A percentile compares a stretch with the other conserved stretches of the same genome.
phyloP scores from a whole-genome alignment of 2,888 invertebrate species.

The Branchellion lobata region DNA sequence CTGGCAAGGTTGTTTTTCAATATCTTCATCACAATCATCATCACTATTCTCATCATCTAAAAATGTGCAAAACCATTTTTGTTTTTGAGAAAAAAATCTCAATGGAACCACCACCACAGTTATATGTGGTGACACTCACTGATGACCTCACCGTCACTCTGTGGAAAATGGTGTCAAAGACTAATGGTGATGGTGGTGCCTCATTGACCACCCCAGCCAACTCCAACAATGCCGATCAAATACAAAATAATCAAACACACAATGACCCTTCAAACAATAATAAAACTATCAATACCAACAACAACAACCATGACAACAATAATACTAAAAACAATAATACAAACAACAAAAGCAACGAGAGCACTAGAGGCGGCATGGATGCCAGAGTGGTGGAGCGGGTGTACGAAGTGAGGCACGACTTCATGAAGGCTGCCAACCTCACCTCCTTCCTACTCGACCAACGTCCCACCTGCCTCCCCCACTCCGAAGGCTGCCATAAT shows the following conservation, averaged over 20 bases:
- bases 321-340: neutral
- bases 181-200: neutral
- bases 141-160: neutral
- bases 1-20: conserved; percentile 23
- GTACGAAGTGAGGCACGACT: neutral
- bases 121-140: neutral
- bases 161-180: neutral
- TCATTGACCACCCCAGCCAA: neutral
- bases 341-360: neutral
- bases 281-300: neutral
- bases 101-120: neutral
- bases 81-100: too few relatives aligned
- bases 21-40: neutral
- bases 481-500: neutral
- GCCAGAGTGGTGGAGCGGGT: neutral
- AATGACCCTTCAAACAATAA: neutral
- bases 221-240: neutral
- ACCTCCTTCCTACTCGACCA: neutral
- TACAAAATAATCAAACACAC: neutral
- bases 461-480: neutral
- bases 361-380: neutral
- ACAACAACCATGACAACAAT: conserved; percentile 4
- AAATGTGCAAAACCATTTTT: neutral
- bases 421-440: neutral
- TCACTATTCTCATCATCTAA: neutral